phyloP scores from a whole-genome alignment of 2,797 vertebrate species.

The Acanthis flammea region DNA sequence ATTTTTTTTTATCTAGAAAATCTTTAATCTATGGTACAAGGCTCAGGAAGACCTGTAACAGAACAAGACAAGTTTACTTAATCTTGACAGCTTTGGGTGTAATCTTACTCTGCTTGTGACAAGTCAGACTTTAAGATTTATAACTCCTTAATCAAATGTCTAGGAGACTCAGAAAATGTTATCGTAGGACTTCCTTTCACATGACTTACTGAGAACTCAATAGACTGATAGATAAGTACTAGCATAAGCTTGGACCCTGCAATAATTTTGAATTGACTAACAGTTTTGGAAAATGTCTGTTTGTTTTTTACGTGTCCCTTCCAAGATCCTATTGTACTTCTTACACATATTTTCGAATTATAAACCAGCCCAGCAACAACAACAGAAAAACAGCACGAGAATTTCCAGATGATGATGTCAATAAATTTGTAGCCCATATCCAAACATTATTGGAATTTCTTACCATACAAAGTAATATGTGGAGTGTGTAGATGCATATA shows the following conservation, averaged over 20 bases:
- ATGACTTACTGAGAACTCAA: constrained; percentile 83
- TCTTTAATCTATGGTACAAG: constrained; percentile 84
- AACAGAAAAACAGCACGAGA: background rate
- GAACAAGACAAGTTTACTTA: constrained; percentile 87
- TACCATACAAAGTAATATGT: constrained; percentile 48
- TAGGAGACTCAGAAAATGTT: constrained; percentile 85
- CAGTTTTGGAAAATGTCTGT: constrained; percentile 58
- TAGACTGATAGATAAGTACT: constrained; percentile 82
- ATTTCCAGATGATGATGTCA: constrained; percentile 46
- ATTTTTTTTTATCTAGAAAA: constrained; percentile 76
- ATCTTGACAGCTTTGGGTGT: constrained; percentile 87
- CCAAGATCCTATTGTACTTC: constrained; percentile 7
- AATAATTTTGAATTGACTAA: constrained; percentile 74
- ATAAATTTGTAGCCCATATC: constrained; percentile 5
- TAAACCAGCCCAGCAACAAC: constrained; percentile 28
- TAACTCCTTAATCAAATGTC: constrained; percentile 88
- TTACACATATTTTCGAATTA: background rate
- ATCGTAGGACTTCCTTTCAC: constrained; percentile 84
- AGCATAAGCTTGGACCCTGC: constrained; percentile 71
- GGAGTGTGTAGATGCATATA: background rate
- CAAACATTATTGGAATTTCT: constrained; percentile 52
- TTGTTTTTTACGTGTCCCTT: background rate
- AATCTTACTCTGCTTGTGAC: constrained; percentile 85
- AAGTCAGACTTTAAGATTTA: constrained; percentile 86
- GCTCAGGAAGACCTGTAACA: constrained; percentile 82